Evolutionary conservation across 2,113 vertebrate genomes (phyloP).

Genomic region (Potamarius usumacintae): DNA sequence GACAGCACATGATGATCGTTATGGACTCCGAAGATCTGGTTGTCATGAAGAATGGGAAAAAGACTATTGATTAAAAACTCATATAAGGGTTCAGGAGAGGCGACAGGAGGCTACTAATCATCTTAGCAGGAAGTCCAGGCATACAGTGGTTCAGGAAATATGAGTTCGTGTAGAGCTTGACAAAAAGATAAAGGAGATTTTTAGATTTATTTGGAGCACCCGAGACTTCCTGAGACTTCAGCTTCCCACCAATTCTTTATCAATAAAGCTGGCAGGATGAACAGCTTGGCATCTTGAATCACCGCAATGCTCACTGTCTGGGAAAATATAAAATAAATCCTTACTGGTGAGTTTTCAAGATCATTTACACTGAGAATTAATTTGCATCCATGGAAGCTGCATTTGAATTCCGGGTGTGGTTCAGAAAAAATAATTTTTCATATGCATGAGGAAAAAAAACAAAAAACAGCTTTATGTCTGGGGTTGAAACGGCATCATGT

Average conservation of each 20-base stretch:
- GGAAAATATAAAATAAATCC: neutral
- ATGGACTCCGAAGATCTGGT: no score
- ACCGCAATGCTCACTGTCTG: neutral
- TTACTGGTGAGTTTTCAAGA: neutral
- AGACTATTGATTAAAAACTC: conserved; percentile 22
- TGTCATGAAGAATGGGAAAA: neutral
- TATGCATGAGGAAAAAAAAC: neutral
- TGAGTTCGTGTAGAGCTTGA: neutral
- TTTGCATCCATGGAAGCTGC: neutral
- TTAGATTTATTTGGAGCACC: neutral
- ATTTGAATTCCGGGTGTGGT: neutral
- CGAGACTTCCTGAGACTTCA: neutral
- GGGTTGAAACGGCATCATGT: neutral
- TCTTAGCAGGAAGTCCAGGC: neutral
- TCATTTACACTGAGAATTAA: neutral
- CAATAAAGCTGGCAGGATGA: neutral
- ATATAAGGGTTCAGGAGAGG: neutral
- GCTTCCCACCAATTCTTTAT: neutral
- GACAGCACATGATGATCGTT: neutral
- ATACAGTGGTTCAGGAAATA: neutral
- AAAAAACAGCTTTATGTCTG: neutral
- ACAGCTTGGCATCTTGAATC: neutral
- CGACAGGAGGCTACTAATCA: neutral
- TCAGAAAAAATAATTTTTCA: neutral
- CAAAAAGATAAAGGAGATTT: neutral